phyloP scores from a whole-genome alignment of 64 coral and sea anemone species.

The Cladopsammia gracilis region DNA sequence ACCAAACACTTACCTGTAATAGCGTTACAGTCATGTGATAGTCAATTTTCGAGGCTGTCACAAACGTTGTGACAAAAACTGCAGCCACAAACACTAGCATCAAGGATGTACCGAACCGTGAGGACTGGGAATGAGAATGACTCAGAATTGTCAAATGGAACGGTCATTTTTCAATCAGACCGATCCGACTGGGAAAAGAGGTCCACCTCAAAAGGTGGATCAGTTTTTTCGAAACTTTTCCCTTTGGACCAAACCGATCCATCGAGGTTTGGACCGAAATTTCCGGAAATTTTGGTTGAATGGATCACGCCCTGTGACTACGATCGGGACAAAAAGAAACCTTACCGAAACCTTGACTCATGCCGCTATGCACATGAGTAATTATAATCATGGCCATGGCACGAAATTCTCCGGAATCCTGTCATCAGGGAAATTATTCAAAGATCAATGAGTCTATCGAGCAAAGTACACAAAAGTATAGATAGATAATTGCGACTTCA shows the following conservation, averaged over 20 bases:
- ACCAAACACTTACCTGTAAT: constrained; percentile 21
- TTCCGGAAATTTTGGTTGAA: constrained; percentile 8
- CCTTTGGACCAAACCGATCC: neutral
- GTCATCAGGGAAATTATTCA: too few relatives aligned
- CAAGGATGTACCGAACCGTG: constrained; percentile 1
- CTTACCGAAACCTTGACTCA: too few relatives aligned
- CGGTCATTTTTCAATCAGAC: neutral
- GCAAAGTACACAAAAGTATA: too few relatives aligned
- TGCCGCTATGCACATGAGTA: too few relatives aligned
- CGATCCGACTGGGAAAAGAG: constrained; percentile 12
- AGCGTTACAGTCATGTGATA: constrained; percentile 6
- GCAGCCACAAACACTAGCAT: neutral
- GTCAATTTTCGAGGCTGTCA: constrained; percentile 16
- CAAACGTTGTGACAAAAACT: constrained; percentile 3
- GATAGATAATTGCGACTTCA: too few relatives aligned
- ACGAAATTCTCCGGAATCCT: too few relatives aligned
- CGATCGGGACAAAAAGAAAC: too few relatives aligned
- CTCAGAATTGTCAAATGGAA: neutral
- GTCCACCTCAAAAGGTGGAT: constrained; percentile 5
- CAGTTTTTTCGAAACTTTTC: constrained; percentile 1
- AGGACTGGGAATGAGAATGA: constrained; percentile 1
- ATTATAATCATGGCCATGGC: too few relatives aligned
- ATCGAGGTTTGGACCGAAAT: neutral
- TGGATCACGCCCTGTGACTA: neutral
- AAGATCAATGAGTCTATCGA: too few relatives aligned